phyloP scores from a whole-genome alignment of 2,113 vertebrate species.

The Apteryx owenii region DNA sequence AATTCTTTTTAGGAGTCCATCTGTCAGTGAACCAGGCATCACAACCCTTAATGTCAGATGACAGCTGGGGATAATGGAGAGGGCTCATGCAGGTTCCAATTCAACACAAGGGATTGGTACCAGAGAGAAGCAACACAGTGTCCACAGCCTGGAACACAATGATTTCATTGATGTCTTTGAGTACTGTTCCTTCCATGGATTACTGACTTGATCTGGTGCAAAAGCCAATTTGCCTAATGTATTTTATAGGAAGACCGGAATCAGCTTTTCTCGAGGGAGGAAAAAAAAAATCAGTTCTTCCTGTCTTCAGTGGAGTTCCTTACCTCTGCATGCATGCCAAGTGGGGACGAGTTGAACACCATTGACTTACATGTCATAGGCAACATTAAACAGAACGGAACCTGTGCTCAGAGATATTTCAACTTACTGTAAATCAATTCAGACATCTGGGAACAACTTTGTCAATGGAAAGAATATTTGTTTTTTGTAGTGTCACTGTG shows the following conservation, averaged over 20 bases:
- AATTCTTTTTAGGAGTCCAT: background rate
- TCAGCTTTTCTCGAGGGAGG: background rate
- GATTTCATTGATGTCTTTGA: slow-evolving; percentile 39
- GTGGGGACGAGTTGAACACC: background rate
- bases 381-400: background rate
- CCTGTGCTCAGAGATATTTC: background rate
- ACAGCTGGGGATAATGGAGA: slow-evolving; percentile 4
- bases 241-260: slow-evolving; percentile 24
- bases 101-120: slow-evolving; percentile 47
- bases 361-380: background rate
- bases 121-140: slow-evolving; percentile 7
- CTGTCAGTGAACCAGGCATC: background rate
- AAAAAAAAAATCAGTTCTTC: background rate
- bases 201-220: slow-evolving; percentile 4
- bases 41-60: background rate
- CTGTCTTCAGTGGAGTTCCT: background rate
- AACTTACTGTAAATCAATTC: background rate
- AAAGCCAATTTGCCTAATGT: slow-evolving; percentile 18
- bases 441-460: background rate
- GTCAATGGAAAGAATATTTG: background rate
- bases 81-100: slow-evolving; percentile 44
- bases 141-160: slow-evolving; percentile 35
- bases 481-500: background rate
- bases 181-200: slow-evolving; percentile 13
- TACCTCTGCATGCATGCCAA: background rate